A percentile compares a stretch with the other conserved stretches of the same genome.
phyloP scores from a whole-genome alignment of 2,113 vertebrate genomes.

The Chloropsis cyanopogon region DNA sequence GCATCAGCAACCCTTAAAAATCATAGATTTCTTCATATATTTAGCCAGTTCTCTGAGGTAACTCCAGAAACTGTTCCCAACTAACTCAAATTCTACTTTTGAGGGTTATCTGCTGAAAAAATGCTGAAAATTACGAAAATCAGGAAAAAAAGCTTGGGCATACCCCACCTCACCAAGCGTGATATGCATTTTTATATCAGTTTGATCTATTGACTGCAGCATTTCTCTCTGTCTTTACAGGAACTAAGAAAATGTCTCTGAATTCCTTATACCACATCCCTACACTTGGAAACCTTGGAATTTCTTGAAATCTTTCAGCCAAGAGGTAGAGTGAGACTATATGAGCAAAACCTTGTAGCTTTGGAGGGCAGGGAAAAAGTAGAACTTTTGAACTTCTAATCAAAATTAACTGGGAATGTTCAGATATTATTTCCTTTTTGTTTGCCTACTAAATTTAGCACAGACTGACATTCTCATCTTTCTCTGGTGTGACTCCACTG shows the following conservation, averaged over 20 bases:
- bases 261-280: neutral
- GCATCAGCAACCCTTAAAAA: neutral
- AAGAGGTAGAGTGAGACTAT: neutral
- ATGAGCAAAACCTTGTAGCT: neutral
- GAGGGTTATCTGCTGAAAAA: neutral
- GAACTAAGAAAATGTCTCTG: neutral
- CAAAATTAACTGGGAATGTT: neutral
- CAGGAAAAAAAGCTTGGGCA: neutral
- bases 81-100: neutral
- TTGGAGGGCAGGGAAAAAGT: neutral
- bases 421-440: neutral
- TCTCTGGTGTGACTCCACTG: neutral
- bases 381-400: neutral
- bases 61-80: neutral
- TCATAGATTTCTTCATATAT: rapidly evolving
- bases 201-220: neutral
- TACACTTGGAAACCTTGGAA: neutral
- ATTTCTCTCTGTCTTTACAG: neutral
- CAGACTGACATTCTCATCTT: neutral
- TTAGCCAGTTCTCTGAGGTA: neutral
- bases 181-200: neutral
- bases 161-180: neutral
- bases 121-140: neutral
- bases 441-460: neutral
- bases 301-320: neutral